These are phyloP conservation scores for Sycophaga agraensis DNA, from an alignment of 1,140 invertebrate genomes.

Conservation along the genomic window DNA sequence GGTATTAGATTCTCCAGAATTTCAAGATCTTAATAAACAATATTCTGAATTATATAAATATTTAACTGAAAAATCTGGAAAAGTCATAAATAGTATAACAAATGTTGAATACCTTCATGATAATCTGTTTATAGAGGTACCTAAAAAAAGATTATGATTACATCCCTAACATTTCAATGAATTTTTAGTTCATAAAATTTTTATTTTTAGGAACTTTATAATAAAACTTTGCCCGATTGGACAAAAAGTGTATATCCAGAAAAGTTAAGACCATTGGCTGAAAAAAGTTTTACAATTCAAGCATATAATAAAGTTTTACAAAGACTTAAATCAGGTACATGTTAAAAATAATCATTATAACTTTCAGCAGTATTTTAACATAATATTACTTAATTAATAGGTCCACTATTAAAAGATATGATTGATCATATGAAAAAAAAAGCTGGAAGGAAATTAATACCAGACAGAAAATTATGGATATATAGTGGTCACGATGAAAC, in stretches of 20 bases:
- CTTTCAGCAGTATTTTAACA: background rate
- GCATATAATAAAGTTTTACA: constrained; percentile 58
- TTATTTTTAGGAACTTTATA: constrained; percentile 61
- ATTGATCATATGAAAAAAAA: constrained; percentile 61
- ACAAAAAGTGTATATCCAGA: constrained; percentile 63
- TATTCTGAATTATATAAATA: constrained; percentile 68
- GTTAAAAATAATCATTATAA: constrained; percentile 1
- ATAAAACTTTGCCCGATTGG: constrained; percentile 75
- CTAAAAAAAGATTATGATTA: background rate
- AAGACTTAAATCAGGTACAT: constrained; percentile 56
- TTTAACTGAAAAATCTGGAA: constrained; percentile 64
- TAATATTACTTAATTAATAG: constrained; percentile 39
- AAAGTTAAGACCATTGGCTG: constrained; percentile 57
- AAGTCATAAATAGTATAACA: constrained; percentile 57
- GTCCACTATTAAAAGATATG: constrained; percentile 69
- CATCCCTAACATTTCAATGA: background rate
- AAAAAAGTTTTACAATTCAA: constrained; percentile 58
- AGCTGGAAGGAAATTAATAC: constrained; percentile 46
- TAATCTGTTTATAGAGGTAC: constrained; percentile 69
- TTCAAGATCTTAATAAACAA: constrained; percentile 62
- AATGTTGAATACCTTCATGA: constrained; percentile 67
- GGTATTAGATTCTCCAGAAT: constrained; percentile 61
- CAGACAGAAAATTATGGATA: constrained; percentile 67
- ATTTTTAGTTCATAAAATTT: background rate
- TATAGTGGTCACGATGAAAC: constrained; percentile 85